Conservation (phyloP, 2,797 vertebrate species). For the Crocodylus rhombifer region DNA sequence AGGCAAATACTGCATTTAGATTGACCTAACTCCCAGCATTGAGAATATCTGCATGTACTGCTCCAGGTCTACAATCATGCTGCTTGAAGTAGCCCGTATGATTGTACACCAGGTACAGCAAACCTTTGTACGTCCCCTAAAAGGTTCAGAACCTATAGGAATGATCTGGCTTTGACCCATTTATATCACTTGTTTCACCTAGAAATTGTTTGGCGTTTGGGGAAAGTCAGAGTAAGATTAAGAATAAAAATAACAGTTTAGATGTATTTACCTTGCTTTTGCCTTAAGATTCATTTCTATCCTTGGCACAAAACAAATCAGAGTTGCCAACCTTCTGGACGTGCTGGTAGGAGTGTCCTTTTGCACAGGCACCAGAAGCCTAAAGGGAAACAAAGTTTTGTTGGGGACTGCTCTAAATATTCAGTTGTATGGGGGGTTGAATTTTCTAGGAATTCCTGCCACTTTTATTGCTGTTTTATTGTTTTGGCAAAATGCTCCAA, state of each 20-base stretch:
- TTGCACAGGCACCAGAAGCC: background rate
- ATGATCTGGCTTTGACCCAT: no score
- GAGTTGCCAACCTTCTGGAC: background rate
- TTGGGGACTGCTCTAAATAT: background rate
- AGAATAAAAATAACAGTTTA: background rate
- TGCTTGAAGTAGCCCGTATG: no score
- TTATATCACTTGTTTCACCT: no score
- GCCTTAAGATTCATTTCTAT: background rate
- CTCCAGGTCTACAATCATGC: no score
- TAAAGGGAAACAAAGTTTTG: background rate
- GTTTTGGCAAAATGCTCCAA: background rate
- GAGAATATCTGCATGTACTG: no score
- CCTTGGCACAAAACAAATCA: background rate
- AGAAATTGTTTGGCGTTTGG: no score
- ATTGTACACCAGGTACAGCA: no score
- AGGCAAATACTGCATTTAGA: no score
- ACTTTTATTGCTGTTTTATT: background rate
- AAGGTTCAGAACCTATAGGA: no score
- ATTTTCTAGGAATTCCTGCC: background rate
- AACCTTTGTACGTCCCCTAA: no score
- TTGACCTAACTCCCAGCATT: no score
- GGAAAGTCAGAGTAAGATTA: background rate
- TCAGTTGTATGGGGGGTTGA: background rate
- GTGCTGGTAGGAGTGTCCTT: background rate
- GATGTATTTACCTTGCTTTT: background rate